Conservation (phyloP, 1,140 invertebrate genomes). For the Nilaparvata lugens region DNA sequence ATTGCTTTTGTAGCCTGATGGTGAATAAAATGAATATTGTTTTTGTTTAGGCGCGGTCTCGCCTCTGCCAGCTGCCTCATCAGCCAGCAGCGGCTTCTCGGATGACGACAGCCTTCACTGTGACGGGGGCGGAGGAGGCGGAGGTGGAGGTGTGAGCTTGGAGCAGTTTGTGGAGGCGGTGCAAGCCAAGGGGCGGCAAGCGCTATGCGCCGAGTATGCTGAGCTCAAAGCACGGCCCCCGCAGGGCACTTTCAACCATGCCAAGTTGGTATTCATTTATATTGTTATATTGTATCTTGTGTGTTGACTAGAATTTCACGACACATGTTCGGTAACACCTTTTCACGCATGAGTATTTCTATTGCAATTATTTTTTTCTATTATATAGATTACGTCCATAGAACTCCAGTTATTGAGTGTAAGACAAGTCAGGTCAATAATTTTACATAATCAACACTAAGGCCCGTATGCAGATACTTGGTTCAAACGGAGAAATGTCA, state of each 20-base stretch:
- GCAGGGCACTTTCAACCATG: constrained; percentile 72
- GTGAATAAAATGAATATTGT: no score
- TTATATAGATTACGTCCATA: no score
- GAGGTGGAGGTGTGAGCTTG: constrained; percentile 50
- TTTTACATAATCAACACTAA: no score
- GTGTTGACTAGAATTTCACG: no score
- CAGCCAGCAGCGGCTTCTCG: constrained; percentile 73
- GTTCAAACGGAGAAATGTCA: no score
- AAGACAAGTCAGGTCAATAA: no score
- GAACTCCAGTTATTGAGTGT: no score
- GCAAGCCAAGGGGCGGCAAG: constrained; percentile 58
- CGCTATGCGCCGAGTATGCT: constrained; percentile 72
- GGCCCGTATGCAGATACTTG: no score
- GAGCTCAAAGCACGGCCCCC: constrained; percentile 75
- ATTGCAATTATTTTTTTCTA: constrained; percentile 3
- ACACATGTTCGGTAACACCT: no score
- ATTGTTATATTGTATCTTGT: no score
- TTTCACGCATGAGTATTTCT: background rate
- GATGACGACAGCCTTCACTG: constrained; percentile 78
- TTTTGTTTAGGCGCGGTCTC: constrained; percentile 34
- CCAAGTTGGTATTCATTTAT: constrained; percentile 47
- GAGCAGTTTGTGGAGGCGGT: constrained; percentile 72
- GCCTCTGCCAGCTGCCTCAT: constrained; percentile 59
- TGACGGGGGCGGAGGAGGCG: constrained; percentile 41
- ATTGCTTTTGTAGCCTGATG: no score